Percentiles rank a stretch among this genome's conserved stretches.
Evolutionary conservation across 2,113 vertebrate genomes (phyloP).

Genomic region (Varanus komodoensis): DNA sequence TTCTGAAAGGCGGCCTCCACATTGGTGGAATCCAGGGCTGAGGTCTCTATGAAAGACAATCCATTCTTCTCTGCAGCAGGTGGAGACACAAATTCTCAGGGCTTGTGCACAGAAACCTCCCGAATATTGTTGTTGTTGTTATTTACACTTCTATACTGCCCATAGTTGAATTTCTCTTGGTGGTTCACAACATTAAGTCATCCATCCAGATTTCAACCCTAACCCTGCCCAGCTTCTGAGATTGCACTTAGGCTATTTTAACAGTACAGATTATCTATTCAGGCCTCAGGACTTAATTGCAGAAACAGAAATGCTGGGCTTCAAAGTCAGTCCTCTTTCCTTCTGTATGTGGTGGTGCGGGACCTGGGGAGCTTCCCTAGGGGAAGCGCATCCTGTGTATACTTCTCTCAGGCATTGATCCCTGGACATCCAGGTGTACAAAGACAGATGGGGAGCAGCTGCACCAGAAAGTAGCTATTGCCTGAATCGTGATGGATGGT

Average conservation of each 20-base stretch:
- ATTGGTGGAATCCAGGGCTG: constrained; percentile 87
- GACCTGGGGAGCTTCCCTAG: not conserved
- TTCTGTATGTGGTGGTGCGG: too few relatives aligned
- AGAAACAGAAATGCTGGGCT: not conserved
- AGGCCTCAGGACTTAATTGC: not conserved
- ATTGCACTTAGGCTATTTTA: too few relatives aligned
- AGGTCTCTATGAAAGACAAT: constrained; percentile 87
- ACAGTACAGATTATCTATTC: too few relatives aligned
- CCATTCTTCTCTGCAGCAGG: constrained; percentile 81
- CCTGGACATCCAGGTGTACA: not conserved
- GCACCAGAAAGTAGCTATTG: not conserved
- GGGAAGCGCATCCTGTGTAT: not conserved
- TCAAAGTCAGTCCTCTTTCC: not conserved
- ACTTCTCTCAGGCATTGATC: not conserved
- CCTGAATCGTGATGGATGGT: not conserved
- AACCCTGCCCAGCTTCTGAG: too few relatives aligned
- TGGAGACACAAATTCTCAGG: fast-evolving
- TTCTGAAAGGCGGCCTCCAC: constrained; percentile 87
- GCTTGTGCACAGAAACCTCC: not conserved
- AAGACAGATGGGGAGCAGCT: not conserved
- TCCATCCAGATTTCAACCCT: too few relatives aligned
- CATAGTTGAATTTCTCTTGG: too few relatives aligned
- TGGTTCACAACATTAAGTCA: too few relatives aligned
- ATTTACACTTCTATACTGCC: too few relatives aligned
- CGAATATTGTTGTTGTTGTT: too few relatives aligned